phyloP scores from a whole-genome alignment of 2,113 vertebrate species.

The Poeciliopsis turrubarensis region DNA sequence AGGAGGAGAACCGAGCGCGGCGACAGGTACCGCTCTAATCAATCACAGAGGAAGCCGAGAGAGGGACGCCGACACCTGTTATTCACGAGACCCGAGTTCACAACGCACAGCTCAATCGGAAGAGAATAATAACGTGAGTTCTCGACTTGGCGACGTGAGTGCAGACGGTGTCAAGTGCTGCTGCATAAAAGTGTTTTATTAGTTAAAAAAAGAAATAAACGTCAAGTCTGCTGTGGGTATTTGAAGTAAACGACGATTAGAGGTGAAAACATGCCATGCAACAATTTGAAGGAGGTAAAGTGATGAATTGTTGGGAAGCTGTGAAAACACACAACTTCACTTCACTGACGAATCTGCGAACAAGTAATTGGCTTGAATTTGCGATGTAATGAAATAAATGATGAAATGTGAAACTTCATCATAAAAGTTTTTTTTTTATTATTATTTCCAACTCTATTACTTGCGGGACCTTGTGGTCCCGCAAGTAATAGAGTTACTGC shows the following conservation, averaged over 20 bases:
- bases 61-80: neutral
- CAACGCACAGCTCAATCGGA: neutral
- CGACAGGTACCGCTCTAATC: conserved; percentile 23
- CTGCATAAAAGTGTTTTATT: neutral
- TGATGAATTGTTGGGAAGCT: neutral
- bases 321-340: neutral
- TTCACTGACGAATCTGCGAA: neutral
- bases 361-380: neutral
- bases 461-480: neutral
- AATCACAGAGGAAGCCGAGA: neutral
- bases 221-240: neutral
- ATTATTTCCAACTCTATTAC: neutral
- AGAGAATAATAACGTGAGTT: neutral
- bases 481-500: neutral
- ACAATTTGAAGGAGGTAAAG: neutral
- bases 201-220: neutral
- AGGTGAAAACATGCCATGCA: neutral
- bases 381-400: neutral
- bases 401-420: conserved; percentile 3
- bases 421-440: neutral
- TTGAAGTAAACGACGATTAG: neutral
- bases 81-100: neutral
- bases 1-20: conserved; percentile 8
- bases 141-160: neutral
- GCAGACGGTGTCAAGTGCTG: neutral